phyloP scores from a whole-genome alignment of 2,113 vertebrate species.

The Triplophysa siluroides region DNA sequence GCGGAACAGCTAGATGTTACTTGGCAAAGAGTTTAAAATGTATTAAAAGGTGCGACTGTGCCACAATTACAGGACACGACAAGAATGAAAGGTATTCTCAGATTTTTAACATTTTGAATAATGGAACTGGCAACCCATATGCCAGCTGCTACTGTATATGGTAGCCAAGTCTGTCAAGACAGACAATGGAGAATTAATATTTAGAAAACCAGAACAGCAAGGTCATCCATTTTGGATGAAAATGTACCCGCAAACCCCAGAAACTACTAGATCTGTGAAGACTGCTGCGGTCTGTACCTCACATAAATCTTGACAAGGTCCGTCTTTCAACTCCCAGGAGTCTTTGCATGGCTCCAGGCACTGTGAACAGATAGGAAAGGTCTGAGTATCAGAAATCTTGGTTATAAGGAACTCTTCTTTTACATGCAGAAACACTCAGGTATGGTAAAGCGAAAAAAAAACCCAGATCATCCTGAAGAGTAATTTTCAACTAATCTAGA shows the following conservation, averaged over 20 bases:
- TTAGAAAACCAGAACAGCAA: constrained; percentile 15
- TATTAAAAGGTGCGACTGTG: not conserved
- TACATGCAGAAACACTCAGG: not conserved
- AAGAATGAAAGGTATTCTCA: not conserved
- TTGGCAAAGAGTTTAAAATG: constrained; percentile 27
- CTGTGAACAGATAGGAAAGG: constrained; percentile 65
- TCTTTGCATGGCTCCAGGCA: constrained; percentile 92
- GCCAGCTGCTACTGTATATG: not conserved
- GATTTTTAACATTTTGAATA: constrained; percentile 17
- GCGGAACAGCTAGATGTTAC: not conserved
- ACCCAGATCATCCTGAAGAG: not conserved
- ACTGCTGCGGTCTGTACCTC: constrained; percentile 71
- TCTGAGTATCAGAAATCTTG: constrained; percentile 2
- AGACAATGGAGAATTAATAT: constrained; percentile 33
- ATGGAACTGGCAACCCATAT: not conserved
- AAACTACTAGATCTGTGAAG: constrained; percentile 26
- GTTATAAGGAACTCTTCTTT: not conserved
- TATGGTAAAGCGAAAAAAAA: not conserved
- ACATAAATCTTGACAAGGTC: constrained; percentile 83
- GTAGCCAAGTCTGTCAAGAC: constrained; percentile 37
- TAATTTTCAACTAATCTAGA: too few relatives aligned
- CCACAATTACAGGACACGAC: constrained; percentile 34
- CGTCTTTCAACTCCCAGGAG: constrained; percentile 79
- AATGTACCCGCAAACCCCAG: constrained; percentile 2
- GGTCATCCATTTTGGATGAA: constrained; percentile 14